Base-by-base conservation (phyloP, 53 echinoderm and acorn worm species). In the Mesocentrotus franciscanus region DNA sequence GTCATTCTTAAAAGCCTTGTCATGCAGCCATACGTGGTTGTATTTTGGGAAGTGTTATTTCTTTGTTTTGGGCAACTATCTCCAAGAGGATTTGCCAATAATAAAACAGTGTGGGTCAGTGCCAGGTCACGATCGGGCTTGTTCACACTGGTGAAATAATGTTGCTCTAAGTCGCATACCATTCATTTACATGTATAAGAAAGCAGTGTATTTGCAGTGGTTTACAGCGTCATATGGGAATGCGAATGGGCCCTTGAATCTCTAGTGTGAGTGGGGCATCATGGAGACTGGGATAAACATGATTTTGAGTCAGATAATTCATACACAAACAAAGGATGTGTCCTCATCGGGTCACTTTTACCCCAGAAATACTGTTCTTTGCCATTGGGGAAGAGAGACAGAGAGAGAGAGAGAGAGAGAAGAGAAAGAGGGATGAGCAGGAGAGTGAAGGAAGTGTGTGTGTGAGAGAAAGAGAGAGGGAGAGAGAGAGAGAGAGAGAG, bases 41-140 rank as follows among this genome's bases (percentile, higher is more conserved):
- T 89, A 57, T 89, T 89, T 89, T 57, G 57, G 60, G 89, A 89
- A 59, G 89, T 89, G 89, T 60, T 89, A 59, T 89, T 60, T 57
- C 89, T 60, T 89, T 89, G 89, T 89, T 89, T 57, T 89, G 89
- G 89, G 89, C 89, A 89, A 89, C 89, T 24, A 89, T 89, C 89
- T 59, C 57, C 89, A 59, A 57, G 29, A 89, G 89, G 89, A 57
- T 89, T 27, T 57, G 89, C 89, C 32, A 60, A 89, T 89, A 89
- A 59, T 89, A 89, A 89, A 29, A 27, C 57, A 89, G 89, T n/a
- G 9, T 10, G 89, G 89, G 89, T 89, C 89, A 59, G n/a, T 60
- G 59, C 12, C 9, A 27, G 89, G 89, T 89, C 89, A 89, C 60
- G 9, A 49, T 58, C 8, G 4, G 89, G 30, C 9, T 4, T 17